Conservation (phyloP, 2,888 invertebrate species). For the Caradrina clavipalpis region DNA sequence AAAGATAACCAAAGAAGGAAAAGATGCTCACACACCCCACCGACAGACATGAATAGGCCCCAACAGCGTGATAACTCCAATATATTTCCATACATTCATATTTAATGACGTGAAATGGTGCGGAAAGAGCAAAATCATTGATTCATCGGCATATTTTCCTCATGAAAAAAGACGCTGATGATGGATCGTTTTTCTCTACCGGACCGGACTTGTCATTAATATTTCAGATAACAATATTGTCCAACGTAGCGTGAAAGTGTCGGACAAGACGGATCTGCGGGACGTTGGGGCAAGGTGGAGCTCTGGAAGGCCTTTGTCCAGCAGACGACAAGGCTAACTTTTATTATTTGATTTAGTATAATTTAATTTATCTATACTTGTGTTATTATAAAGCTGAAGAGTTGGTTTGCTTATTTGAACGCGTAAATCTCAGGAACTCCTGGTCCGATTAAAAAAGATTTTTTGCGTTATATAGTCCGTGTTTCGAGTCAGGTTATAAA, state of each 20-base stretch:
- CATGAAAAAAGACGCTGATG: slow-evolving; percentile 39
- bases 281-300: background rate
- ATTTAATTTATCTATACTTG: too few relatives aligned
- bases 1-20: background rate
- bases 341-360: background rate
- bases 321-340: background rate
- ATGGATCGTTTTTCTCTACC: slow-evolving; percentile 32
- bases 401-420: too few relatives aligned
- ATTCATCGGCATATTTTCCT: slow-evolving; percentile 35
- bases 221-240: slow-evolving; percentile 51
- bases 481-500: too few relatives aligned
- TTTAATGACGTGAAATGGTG: slow-evolving; percentile 29
- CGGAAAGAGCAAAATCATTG: slow-evolving; percentile 10
- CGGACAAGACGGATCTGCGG: slow-evolving; percentile 22
- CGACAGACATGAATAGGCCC: background rate
- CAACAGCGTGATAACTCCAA: slow-evolving; percentile 3
- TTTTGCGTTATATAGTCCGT: too few relatives aligned
- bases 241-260: slow-evolving; percentile 47
- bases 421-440: too few relatives aligned
- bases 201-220: slow-evolving; percentile 37
- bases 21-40: background rate
- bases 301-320: slow-evolving; percentile 4
- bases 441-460: too few relatives aligned
- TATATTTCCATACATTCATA: slow-evolving; percentile 36
- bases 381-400: too few relatives aligned